These are phyloP conservation scores for Myrmophylax atrothorax DNA, from an alignment of 2,113 vertebrate genomes.

Conservation along the genomic window DNA sequence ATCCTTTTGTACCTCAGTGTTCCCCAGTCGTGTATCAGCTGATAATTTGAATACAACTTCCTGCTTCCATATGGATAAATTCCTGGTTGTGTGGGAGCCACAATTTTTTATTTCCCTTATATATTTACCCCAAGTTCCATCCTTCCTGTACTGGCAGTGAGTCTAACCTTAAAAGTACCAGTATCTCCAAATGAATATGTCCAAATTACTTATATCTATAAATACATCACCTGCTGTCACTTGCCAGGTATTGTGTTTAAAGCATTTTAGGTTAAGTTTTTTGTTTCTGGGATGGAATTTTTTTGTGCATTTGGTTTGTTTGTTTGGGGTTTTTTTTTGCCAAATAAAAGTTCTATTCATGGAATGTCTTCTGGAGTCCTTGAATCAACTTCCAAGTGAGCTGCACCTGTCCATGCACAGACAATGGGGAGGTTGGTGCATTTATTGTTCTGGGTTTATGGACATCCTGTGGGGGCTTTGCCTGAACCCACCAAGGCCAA, in stretches of 20 bases:
- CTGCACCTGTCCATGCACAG: conserved; percentile 36
- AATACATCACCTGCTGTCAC: neutral
- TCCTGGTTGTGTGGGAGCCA: neutral
- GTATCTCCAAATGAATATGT: too few species aligned
- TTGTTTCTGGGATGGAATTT: neutral
- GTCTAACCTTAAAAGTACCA: neutral
- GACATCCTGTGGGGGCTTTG: conserved; percentile 44
- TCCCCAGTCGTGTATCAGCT: neutral
- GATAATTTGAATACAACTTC: neutral
- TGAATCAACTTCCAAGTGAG: neutral
- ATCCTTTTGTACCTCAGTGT: neutral
- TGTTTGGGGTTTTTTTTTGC: neutral
- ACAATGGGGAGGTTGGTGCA: conserved; percentile 17
- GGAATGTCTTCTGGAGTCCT: neutral
- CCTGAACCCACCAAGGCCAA: neutral
- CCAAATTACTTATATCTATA: neutral
- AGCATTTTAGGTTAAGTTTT: neutral
- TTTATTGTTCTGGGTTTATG: conserved; percentile 7
- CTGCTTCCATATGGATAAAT: neutral
- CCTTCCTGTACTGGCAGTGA: neutral
- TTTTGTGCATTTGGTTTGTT: neutral
- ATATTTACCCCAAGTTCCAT: neutral
- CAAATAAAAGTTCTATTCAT: neutral
- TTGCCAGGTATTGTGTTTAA: neutral
- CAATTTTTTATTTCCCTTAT: neutral